phyloP scores from a whole-genome alignment of 2,888 invertebrate genomes.

The Hirtodrosophila alboralis region DNA sequence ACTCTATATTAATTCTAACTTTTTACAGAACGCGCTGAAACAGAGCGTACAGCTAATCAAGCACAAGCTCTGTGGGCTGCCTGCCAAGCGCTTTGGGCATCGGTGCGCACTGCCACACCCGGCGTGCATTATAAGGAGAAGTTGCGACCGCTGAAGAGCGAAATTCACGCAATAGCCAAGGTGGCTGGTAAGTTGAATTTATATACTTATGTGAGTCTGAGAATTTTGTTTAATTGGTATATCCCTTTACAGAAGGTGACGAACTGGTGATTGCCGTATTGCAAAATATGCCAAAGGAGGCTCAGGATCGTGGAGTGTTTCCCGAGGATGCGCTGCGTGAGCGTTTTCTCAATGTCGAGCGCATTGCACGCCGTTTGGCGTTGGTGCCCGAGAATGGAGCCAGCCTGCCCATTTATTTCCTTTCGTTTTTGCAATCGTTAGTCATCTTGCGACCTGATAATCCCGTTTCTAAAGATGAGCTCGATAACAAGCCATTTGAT shows the following conservation, averaged over 20 bases:
- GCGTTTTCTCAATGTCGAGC: slow-evolving; percentile 92
- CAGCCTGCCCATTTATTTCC: slow-evolving; percentile 91
- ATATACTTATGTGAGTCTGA: not conserved
- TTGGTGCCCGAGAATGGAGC: slow-evolving; percentile 95
- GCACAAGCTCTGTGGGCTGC: slow-evolving; percentile 97
- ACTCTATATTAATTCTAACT: not conserved
- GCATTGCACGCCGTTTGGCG: slow-evolving; percentile 92
- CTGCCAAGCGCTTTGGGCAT: slow-evolving; percentile 93
- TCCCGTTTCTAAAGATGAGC: slow-evolving; percentile 89
- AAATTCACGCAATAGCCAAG: slow-evolving; percentile 90
- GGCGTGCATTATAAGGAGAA: slow-evolving; percentile 86
- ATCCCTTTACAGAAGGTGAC: slow-evolving; percentile 87
- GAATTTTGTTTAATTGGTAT: not conserved
- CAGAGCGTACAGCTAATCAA: slow-evolving; percentile 90
- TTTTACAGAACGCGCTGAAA: slow-evolving; percentile 87
- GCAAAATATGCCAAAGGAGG: slow-evolving; percentile 90
- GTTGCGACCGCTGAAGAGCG: slow-evolving; percentile 87
- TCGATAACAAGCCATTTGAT: slow-evolving; percentile 90
- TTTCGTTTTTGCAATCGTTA: slow-evolving; percentile 95
- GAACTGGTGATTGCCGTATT: slow-evolving; percentile 91
- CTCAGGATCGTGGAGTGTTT: slow-evolving; percentile 91
- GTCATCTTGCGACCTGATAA: slow-evolving; percentile 89
- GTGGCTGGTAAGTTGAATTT: slow-evolving; percentile 87
- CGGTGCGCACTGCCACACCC: slow-evolving; percentile 88
- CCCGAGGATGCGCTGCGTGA: slow-evolving; percentile 94